Conservation (phyloP, 2,797 vertebrate genomes). For the Hybognathus amarus region DNA sequence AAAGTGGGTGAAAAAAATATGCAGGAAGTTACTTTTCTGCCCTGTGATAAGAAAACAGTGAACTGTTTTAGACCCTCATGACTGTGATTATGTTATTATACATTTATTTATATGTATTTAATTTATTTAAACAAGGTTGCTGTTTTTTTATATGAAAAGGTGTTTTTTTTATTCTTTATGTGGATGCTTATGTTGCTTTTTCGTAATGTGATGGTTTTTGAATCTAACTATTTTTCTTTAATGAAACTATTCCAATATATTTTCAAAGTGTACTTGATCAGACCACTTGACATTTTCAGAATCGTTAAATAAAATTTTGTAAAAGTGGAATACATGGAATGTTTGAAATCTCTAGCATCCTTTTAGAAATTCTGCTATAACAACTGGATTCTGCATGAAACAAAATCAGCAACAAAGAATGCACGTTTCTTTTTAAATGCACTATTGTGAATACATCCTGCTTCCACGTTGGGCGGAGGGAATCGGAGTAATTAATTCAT, state of each 20-base stretch:
- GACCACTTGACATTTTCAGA: conserved; percentile 2
- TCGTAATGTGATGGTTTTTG: too few species aligned
- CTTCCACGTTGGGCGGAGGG: conserved; percentile 39
- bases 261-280: neutral
- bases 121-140: neutral
- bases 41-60: neutral
- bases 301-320: neutral
- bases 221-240: too few species aligned
- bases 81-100: neutral
- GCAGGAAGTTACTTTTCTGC: neutral
- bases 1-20: neutral
- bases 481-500: conserved; percentile 74
- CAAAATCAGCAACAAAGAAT: conserved; percentile 32
- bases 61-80: neutral
- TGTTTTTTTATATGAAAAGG: neutral
- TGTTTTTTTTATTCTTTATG: too few species aligned
- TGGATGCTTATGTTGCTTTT: too few species aligned
- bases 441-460: conserved; percentile 57
- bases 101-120: neutral
- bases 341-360: too few species aligned
- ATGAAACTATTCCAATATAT: neutral
- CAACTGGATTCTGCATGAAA: neutral
- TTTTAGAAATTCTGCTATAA: neutral
- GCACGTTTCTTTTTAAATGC: conserved; percentile 27
- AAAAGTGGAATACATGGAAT: neutral